phyloP scores from a whole-genome alignment of 2,888 invertebrate genomes.

The Smittia aterrima region DNA sequence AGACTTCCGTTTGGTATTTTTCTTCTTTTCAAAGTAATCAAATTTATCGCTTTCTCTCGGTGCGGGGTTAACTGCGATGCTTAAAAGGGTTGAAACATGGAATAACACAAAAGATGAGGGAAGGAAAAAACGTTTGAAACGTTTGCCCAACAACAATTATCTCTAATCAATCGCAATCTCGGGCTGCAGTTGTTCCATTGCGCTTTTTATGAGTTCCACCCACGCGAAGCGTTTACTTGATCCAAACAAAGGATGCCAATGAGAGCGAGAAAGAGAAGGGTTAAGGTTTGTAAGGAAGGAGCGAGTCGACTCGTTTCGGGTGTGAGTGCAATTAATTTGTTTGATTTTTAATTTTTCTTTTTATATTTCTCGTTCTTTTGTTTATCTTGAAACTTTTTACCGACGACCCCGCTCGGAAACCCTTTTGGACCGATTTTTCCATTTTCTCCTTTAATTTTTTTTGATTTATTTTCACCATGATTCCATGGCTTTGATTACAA shows the following conservation, averaged over 20 bases:
- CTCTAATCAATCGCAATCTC: slow-evolving; percentile 39
- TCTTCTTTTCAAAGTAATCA: slow-evolving; percentile 5
- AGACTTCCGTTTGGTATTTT: slow-evolving; percentile 10
- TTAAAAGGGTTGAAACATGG: background rate
- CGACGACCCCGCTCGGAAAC: background rate
- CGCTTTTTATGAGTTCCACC: slow-evolving; percentile 25
- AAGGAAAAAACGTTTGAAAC: slow-evolving; percentile 10
- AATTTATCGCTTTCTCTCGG: background rate
- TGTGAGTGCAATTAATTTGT: slow-evolving; percentile 41
- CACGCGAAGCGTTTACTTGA: background rate
- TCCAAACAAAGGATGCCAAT: background rate
- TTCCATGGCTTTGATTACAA: slow-evolving; percentile 39
- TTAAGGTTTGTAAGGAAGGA: background rate
- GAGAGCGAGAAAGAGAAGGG: background rate
- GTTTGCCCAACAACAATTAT: slow-evolving; percentile 31
- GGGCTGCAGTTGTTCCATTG: slow-evolving; percentile 25
- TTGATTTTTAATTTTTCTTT: slow-evolving; percentile 42
- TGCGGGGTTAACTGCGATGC: background rate
- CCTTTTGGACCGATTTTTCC: slow-evolving; percentile 34
- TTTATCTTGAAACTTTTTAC: slow-evolving; percentile 33
- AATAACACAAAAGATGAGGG: background rate
- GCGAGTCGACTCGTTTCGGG: background rate
- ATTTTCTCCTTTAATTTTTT: slow-evolving; percentile 20
- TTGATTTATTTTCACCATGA: slow-evolving; percentile 36
- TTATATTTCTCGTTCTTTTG: slow-evolving; percentile 26